Evolutionary conservation across 2,888 invertebrate species (phyloP), one percentile per base, ranked within the genome.

Genomic region (Melolontha melolontha): DNA sequence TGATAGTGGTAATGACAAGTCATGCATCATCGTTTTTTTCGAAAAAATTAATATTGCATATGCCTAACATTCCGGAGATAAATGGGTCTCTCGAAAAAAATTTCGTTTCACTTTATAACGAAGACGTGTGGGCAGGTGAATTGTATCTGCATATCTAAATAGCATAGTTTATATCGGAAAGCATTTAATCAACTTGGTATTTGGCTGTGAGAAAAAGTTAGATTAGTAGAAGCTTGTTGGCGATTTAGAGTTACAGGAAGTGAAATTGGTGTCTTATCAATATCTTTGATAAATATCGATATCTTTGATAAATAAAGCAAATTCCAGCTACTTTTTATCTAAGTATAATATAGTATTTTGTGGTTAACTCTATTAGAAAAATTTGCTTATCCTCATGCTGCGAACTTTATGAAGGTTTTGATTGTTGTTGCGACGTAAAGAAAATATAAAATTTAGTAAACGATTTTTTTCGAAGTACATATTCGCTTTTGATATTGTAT

Each of bases 1-100:
- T 64, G 64, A 64, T 66, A 59, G 49, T 62, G 59, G 47, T 59
- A 66, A 65, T 54, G 52, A 66, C 66, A 55, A 57, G 66, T 41
- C 50, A 66, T 66, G 66, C 66, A 66, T 66, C 66, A 66, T 66
- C 59, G 66, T 34, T 34, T 10, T 39, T 41, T 14, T 57, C 39
- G 49, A 40, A 49, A 29, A 57, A 41, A 65, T 54, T 65, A 50
- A 66, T 66, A 59, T 50, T 40, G 50, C 59, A 16, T 22, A 41
- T 57, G 44, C 44, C 16, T 17, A 34, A 41, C 39, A 55, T 55
- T 39, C 40, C 40, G 22, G 42, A 49, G 66, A 66, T 66, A 66
- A 66, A 62, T 49, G 47, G 17, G n/a, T 27, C 29, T 44, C 11
- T 49, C 11, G 59, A 29, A 34, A 34, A 66, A 66, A 49, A 42